Conservation (phyloP, 2,113 vertebrate species). For the Terrapene triunguis region DNA sequence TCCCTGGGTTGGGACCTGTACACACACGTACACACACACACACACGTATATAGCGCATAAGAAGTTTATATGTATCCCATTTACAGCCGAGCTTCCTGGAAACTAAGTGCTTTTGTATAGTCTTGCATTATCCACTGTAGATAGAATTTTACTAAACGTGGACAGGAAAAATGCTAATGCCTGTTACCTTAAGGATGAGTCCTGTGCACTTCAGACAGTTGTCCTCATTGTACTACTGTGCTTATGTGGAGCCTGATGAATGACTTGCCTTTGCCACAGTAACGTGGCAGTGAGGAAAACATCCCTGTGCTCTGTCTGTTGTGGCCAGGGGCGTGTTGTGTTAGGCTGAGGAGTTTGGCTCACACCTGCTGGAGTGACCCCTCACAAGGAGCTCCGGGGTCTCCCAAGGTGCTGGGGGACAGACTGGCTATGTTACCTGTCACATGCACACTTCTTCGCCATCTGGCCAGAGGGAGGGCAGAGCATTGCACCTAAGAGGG, state of each 20-base stretch:
- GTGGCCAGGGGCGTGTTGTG: not conserved
- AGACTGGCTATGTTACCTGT: accelerated
- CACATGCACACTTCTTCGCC: not conserved
- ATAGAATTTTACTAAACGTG: not conserved
- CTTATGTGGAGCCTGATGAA: not conserved
- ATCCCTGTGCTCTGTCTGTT: accelerated
- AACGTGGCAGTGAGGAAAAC: not conserved
- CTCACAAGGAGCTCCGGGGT: not conserved
- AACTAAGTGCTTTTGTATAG: not conserved
- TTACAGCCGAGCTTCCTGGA: not conserved
- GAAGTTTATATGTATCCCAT: not conserved
- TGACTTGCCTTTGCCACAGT: not conserved
- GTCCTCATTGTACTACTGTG: not conserved
- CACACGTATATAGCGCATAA: accelerated
- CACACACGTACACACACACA: not conserved
- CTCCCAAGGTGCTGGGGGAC: not conserved
- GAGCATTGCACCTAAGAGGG: accelerated
- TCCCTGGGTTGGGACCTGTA: accelerated
- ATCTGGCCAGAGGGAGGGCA: not conserved
- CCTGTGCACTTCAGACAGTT: not conserved
- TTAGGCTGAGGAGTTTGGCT: not conserved
- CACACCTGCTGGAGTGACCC: not conserved
- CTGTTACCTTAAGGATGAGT: accelerated
- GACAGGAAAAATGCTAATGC: not conserved
- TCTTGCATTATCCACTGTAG: accelerated